Evolutionary conservation across 2,113 vertebrate species (phyloP).

Genomic region (Electrona antarctica): DNA sequence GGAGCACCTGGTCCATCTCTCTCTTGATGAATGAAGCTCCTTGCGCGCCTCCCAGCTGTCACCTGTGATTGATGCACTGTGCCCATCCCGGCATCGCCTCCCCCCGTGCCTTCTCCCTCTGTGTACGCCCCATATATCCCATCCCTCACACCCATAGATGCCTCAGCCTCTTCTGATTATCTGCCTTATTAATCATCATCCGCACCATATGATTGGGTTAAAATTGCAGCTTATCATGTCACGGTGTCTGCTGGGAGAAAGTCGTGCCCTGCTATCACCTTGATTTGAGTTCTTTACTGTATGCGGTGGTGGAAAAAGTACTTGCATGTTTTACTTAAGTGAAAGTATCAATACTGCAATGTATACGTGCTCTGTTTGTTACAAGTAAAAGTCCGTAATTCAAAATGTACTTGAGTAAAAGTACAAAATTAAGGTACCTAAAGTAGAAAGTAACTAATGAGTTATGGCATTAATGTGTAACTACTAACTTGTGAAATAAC

Average conservation of each 20-base stretch:
- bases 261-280: not conserved
- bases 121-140: constrained; percentile 41
- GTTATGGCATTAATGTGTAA: too few relatives aligned
- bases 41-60: constrained; percentile 64
- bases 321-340: too few relatives aligned
- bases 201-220: constrained; percentile 44
- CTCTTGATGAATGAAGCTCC: constrained; percentile 55
- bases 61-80: constrained; percentile 74
- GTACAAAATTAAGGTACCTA: too few relatives aligned
- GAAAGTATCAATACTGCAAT: too few relatives aligned
- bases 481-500: too few relatives aligned
- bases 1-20: constrained; percentile 37
- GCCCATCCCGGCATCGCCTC: constrained; percentile 46
- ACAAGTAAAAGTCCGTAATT: too few relatives aligned
- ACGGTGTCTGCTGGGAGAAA: not conserved
- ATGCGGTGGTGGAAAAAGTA: not conserved
- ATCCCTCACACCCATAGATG: constrained; percentile 39
- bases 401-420: too few relatives aligned
- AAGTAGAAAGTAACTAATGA: too few relatives aligned
- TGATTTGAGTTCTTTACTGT: constrained; percentile 20
- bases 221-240: constrained; percentile 31
- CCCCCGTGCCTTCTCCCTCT: constrained; percentile 23
- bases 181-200: constrained; percentile 67
- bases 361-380: too few relatives aligned
- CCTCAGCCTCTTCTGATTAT: constrained; percentile 60